Evolutionary conservation across 2,888 invertebrate species (phyloP).

Genomic region (Caenorhabditis sulstoni): DNA sequence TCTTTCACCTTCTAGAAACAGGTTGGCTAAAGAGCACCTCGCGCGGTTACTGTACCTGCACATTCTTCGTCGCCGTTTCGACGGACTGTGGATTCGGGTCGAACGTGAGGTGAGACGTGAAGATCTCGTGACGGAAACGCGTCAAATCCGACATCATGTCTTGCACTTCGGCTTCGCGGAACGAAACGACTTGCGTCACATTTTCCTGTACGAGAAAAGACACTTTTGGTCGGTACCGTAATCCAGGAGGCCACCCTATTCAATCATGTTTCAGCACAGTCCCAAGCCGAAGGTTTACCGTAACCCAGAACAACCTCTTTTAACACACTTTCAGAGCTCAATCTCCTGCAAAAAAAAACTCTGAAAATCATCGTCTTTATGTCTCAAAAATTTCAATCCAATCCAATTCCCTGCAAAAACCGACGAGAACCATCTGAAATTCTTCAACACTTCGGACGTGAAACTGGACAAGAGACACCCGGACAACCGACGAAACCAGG

Average conservation of each 20-base stretch:
- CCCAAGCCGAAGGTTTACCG: too few species aligned
- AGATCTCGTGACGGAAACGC: conserved; percentile 63
- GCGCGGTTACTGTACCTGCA: conserved; percentile 58
- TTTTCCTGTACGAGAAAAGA: conserved; percentile 58
- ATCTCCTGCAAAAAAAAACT: not conserved
- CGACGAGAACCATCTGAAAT: not conserved
- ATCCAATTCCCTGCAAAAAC: conserved; percentile 13
- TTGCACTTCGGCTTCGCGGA: conserved; percentile 54
- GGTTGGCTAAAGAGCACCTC: not conserved
- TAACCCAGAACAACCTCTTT: too few species aligned
- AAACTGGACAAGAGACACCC: not conserved
- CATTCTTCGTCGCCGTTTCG: conserved; percentile 59
- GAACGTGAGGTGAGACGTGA: conserved; percentile 64
- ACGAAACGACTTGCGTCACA: conserved; percentile 56
- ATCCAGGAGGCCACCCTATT: conserved; percentile 3
- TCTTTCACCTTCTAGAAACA: conserved; percentile 62
- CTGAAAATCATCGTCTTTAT: too few species aligned
- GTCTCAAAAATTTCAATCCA: not conserved
- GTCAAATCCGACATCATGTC: conserved; percentile 60
- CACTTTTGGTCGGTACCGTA: too few species aligned
- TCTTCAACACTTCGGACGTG: not conserved
- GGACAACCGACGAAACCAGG: not conserved
- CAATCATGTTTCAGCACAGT: conserved; percentile 5
- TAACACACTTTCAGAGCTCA: too few species aligned
- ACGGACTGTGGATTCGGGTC: conserved; percentile 63